Evolutionary conservation across 2,113 vertebrate species (phyloP), one percentile per base, ranked within the genome.

Genomic region (Elgaria multicarinata): DNA sequence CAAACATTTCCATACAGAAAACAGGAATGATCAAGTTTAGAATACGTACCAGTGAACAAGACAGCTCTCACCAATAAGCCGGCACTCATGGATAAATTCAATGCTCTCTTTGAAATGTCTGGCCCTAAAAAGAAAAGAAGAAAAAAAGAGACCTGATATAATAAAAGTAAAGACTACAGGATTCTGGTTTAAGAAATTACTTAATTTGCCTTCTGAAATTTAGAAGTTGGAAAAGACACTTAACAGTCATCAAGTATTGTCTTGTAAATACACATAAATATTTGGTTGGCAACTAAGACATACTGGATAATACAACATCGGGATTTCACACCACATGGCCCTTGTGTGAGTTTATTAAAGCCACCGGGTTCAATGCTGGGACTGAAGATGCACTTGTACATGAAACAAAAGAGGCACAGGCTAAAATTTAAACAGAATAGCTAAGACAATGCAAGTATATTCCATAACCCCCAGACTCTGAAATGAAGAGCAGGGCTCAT

Each of bases 51-150:
- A 99, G 94, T 99, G 98, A 81, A 99, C 98, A 1, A 99, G 97
- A 92, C 98, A 99, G 95, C 98, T 98, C 95, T 99, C 98, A 83
- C 98, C 97, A 90, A 96, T 96, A 86, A 99, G 97, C 0, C 98
- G 97, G 88, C 98, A 99, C 91, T 99, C 98, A n/a, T 99, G 98
- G 92, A 99, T 99, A 95, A 99, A 99, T 77, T 95, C 95, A 93
- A 99, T 99, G 91, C 98, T 99, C 92, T 99, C 97, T 97, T 98
- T 99, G 95, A 99, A 99, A 97, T 99, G 98, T 94, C 99, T 98
- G 89, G 96, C 97, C 94, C 98, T 99, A 93, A 87, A 92, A 94
- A 94, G n/a, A 93, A 64, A 92, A 94, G 55, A 85, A 91, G 92
- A 90, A 93, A 85, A 88, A 93, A 94, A 95, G 93, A 92, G 83